Base-by-base conservation (phyloP, 1,140 invertebrate species). In the Ooceraea biroi region DNA sequence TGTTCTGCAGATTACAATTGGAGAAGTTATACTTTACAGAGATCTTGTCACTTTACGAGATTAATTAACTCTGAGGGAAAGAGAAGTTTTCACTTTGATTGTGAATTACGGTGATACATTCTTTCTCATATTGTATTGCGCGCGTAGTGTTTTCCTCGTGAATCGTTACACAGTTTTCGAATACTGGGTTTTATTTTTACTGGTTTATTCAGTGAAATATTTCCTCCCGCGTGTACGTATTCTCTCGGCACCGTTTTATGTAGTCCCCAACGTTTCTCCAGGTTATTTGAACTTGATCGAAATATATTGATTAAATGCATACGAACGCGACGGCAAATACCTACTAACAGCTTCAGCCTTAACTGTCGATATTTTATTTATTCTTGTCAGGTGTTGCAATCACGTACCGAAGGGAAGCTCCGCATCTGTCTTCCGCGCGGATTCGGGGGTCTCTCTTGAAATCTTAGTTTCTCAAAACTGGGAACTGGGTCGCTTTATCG, bases 281-380 rank as follows among this genome's bases (percentile, higher is more conserved):
- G 30, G 44, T 11, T 58, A 41, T 71, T 71, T 22, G 12, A 57
- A 46, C 36, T 57, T 57, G 25, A 71, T 57, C 30, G 1, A 46
- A 71, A 46, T 17, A 22, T n/a, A 78, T 58, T 71, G 36, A 58
- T 80, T 19, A 30, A 71, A 80, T 27, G 22, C 11, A 58, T 19
- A 71, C 25, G 57, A 14, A 46, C 17, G 50, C 50, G 41, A 58
- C 27, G n/a, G 11, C 36, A 80, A 80, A 80, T 58, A 80, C 57
- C n/a, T 22, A 55, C 41, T 61, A 48, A 30, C 61, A 36, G 36
- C 17, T 12, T 7, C 36, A 30, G 2, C 25, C 69, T 41, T 78
- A 22, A 5, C 12, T 63, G n/a, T 27, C 19, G 25, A 71, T 46
- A 22, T 80, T 80, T 80, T 57, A 69, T 80, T 71, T 69, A 58